Conservation (phyloP, 2,113 vertebrate genomes). For the Siniperca chuatsi region DNA sequence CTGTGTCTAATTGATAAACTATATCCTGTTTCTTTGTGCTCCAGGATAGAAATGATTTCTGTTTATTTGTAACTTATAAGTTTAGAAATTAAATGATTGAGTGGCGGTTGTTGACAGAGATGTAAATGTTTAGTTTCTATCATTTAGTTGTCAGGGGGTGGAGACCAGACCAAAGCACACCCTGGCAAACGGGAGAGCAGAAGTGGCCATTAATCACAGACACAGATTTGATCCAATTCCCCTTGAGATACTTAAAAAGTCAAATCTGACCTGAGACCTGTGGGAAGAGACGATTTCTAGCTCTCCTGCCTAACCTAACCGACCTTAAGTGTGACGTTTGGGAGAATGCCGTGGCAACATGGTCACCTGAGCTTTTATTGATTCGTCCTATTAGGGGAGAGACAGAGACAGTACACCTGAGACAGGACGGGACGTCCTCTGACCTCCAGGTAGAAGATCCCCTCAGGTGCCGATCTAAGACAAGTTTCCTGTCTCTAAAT, state of each 20-base stretch:
- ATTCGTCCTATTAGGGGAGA: constrained; percentile 48
- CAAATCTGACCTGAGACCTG: constrained; percentile 35
- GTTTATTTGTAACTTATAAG: constrained; percentile 72
- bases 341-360: constrained; percentile 53
- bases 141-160: constrained; percentile 26
- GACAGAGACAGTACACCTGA: constrained; percentile 26
- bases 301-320: constrained; percentile 44
- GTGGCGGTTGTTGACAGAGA: constrained; percentile 38
- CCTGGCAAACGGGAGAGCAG: constrained; percentile 17
- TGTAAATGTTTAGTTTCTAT: constrained; percentile 55
- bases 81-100: constrained; percentile 64
- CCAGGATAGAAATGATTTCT: constrained; percentile 65
- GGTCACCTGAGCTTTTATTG: constrained; percentile 70
- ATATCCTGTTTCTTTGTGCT: constrained; percentile 65
- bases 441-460: constrained; percentile 7
- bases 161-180: constrained; percentile 61
- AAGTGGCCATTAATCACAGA: neutral
- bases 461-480: constrained; percentile 9
- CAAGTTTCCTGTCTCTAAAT: constrained; percentile 16
- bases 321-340: constrained; percentile 67
- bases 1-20: constrained; percentile 73
- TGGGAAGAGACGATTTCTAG: neutral
- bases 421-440: constrained; percentile 54
- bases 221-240: neutral
- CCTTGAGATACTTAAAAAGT: constrained; percentile 2